A percentile compares a stretch with the other conserved stretches of the same genome.
These are phyloP conservation scores for Thalpophila matura DNA, from an alignment of 2,888 invertebrate genomes.

Conservation along the genomic window DNA sequence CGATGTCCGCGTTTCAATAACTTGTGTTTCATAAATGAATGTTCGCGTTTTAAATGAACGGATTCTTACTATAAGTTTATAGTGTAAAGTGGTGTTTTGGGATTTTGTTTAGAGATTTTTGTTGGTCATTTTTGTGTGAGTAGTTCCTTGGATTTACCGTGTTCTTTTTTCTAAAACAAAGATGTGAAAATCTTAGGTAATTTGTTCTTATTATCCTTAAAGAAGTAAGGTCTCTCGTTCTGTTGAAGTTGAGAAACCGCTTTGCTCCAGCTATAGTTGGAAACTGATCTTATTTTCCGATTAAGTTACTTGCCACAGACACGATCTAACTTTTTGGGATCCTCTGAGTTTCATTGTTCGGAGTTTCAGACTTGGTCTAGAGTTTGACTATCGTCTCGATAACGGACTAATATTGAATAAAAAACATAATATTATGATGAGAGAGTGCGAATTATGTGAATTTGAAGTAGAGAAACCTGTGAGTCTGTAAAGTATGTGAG, in stretches of 20 bases:
- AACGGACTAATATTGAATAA: background rate
- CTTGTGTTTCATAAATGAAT: slow-evolving; percentile 53
- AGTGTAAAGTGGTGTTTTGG: slow-evolving; percentile 65
- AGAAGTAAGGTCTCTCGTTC: background rate
- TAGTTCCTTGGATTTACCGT: slow-evolving; percentile 14
- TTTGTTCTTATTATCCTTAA: slow-evolving; percentile 22
- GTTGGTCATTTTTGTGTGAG: slow-evolving; percentile 31
- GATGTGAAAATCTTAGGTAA: slow-evolving; percentile 16
- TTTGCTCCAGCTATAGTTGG: slow-evolving; percentile 14
- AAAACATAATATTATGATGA: no score
- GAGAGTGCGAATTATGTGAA: no score
- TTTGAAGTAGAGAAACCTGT: no score
- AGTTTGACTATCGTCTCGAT: slow-evolving; percentile 6
- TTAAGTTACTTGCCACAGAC: slow-evolving; percentile 30
- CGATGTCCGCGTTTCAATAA: slow-evolving; percentile 46
- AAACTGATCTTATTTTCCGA: slow-evolving; percentile 40
- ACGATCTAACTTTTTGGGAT: slow-evolving; percentile 52
- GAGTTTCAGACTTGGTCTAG: slow-evolving; percentile 23
- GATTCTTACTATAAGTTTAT: slow-evolving; percentile 30
- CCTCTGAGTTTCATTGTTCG: slow-evolving; percentile 26
- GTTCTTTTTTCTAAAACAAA: slow-evolving; percentile 21
- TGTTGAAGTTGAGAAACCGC: slow-evolving; percentile 6
- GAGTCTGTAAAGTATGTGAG: no score
- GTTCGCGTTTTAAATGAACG: slow-evolving; percentile 32
- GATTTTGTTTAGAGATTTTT: slow-evolving; percentile 56